Percentiles rank a stretch among this genome's conserved stretches.
These are phyloP conservation scores for Xiphophorus birchmanni DNA, from an alignment of 2,797 vertebrate species.

Conservation along the genomic window DNA sequence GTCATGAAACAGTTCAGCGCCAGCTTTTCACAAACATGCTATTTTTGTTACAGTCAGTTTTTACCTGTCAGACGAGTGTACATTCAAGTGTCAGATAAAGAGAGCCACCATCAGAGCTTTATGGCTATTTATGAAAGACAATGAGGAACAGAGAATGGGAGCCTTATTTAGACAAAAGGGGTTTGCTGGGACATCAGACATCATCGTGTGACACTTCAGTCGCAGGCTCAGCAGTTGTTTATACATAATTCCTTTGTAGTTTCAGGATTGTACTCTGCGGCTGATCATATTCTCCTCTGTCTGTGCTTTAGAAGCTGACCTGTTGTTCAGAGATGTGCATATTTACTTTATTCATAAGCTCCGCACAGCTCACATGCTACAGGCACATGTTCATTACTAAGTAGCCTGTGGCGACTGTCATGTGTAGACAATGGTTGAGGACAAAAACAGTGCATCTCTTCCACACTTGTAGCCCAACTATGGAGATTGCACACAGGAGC, in stretches of 20 bases:
- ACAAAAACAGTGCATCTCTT: conserved; percentile 71
- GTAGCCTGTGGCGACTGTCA: conserved; percentile 81
- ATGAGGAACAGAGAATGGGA: conserved; percentile 62
- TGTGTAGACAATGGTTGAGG: conserved; percentile 77
- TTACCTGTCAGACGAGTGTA: conserved; percentile 71
- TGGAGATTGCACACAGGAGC: conserved; percentile 37
- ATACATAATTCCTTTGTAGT: conserved; percentile 79
- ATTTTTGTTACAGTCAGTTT: conserved; percentile 65
- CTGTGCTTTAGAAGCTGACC: conserved; percentile 71
- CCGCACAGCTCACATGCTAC: conserved; percentile 72
- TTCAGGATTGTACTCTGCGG: conserved; percentile 57
- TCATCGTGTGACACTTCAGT: conserved; percentile 69
- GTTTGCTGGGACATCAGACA: conserved; percentile 66
- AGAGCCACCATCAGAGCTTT: conserved; percentile 65
- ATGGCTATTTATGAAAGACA: conserved; percentile 64
- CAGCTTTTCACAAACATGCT: conserved; percentile 59
- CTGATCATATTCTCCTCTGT: conserved; percentile 70
- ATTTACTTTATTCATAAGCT: conserved; percentile 79
- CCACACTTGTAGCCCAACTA: conserved; percentile 75
- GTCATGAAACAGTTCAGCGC: conserved; percentile 50
- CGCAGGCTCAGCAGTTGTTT: conserved; percentile 65
- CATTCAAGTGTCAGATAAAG: conserved; percentile 68
- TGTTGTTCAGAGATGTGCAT: conserved; percentile 78
- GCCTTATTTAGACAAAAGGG: conserved; percentile 75
- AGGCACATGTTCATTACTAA: conserved; percentile 80